Evolutionary conservation across 1,140 invertebrate genomes (phyloP).

Genomic region (Apocrypta bakeri): DNA sequence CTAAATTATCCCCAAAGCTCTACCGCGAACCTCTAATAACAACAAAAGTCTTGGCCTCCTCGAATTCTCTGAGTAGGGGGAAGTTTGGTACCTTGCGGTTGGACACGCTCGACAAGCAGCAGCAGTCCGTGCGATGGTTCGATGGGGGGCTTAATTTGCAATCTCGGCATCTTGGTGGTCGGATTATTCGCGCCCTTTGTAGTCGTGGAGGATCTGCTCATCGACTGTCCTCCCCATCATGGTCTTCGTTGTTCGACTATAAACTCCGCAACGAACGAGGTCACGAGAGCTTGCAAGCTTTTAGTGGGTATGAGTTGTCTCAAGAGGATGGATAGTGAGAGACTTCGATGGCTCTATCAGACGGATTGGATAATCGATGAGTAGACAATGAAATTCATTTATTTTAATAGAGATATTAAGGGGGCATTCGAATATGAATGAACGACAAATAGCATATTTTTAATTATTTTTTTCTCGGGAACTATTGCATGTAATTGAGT

Average conservation of each 20-base stretch:
- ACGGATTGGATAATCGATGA: too few species aligned
- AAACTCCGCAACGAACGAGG: neutral
- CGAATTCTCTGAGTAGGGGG: neutral
- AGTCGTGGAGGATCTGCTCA: neutral
- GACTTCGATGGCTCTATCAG: neutral
- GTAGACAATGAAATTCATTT: too few species aligned
- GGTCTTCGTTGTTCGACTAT: neutral
- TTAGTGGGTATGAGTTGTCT: neutral
- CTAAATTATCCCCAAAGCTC: neutral
- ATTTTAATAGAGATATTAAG: too few species aligned
- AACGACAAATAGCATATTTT: too few species aligned
- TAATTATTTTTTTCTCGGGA: too few species aligned
- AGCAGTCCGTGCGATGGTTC: neutral
- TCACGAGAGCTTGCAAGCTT: neutral
- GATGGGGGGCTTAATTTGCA: conserved; percentile 30
- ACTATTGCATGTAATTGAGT: too few species aligned
- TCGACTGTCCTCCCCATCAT: too few species aligned
- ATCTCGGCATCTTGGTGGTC: neutral
- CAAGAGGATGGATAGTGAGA: neutral
- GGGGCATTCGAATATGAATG: too few species aligned
- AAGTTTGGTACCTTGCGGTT: neutral
- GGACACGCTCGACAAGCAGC: neutral
- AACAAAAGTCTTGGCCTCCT: conserved; percentile 1
- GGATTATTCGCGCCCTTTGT: conserved; percentile 27
- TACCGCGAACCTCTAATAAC: neutral